Base-by-base conservation (phyloP, 2,888 invertebrate species). In the Spilarctia lutea region DNA sequence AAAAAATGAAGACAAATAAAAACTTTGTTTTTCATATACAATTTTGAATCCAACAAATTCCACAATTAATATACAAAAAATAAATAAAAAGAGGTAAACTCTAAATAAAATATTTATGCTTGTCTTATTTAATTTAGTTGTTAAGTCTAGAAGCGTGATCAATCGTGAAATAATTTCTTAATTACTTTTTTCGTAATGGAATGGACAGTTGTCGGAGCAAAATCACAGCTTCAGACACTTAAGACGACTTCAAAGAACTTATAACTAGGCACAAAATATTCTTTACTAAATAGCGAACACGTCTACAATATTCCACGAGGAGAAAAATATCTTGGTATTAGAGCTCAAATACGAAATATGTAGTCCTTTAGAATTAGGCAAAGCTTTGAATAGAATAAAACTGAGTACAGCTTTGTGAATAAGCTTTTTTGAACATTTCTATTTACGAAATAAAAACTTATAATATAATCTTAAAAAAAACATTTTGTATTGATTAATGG, bases 181-280 rank as follows among this genome's bases (percentile, higher is more conserved):
- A 33, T 33, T 3, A 33, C 33, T 33, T 7, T 20, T 20, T 18
- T 24, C 0, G 1, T 56, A 3, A n/a, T n/a, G n/a, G n/a, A n/a
- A n/a, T n/a, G n/a, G 75, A 75, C 80, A 80, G 75, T 77, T 82
- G 75, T 82, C 82, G 80, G 39, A 10, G 42, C n/a, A 7, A 27
- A 42, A 70, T 60, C 68, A 39, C 56, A 27, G 70, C 60, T 27
- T 60, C 10, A 63, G 63, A 63, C 39, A 70, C 71, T 71, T 52
- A 71, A 42, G 52, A 45, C 24, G 27, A 39, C 42, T 30, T 27
- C 63, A 42, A 63, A 66, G 33, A 66, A 66, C 65, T 24, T 24
- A 42, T 33, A 42, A 45, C 71, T 63, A 30, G 60, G 11, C 27
- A 42, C 65, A 66, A 66, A n/a, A 66, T 39, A 39, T 66, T 13